Evolutionary conservation across 2,888 invertebrate species (phyloP).

Genomic region (Eupithecia insigniata): DNA sequence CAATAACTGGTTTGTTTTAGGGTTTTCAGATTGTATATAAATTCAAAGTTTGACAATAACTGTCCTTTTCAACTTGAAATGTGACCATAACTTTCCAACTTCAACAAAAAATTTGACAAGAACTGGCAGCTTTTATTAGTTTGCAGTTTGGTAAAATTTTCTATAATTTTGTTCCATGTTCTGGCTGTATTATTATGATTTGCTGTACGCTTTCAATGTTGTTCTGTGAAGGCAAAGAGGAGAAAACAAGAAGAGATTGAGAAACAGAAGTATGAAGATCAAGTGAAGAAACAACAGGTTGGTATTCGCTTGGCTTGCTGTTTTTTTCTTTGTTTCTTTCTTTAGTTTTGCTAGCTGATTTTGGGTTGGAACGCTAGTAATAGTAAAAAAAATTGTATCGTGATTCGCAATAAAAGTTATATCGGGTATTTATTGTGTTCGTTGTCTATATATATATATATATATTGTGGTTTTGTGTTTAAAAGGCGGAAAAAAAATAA

Average conservation of each 20-base stretch:
- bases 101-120: background rate
- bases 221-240: constrained; percentile 89
- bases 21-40: background rate
- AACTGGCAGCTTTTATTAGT: background rate
- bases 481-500: too few relatives aligned
- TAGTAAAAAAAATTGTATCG: background rate
- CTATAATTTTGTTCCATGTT: constrained; percentile 76
- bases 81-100: background rate
- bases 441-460: background rate
- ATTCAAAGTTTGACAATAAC: background rate
- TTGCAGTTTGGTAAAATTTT: background rate
- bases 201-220: constrained; percentile 84
- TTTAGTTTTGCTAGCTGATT: background rate
- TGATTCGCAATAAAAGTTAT: background rate
- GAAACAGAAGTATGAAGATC: constrained; percentile 92
- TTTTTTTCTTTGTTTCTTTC: too few relatives aligned
- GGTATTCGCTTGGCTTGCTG: constrained; percentile 44
- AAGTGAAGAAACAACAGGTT: constrained; percentile 94
- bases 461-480: background rate
- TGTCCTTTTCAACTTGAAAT: background rate
- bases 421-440: background rate
- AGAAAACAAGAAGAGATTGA: constrained; percentile 94
- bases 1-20: background rate
- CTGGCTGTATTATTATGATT: constrained; percentile 74
- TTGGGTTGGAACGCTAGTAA: background rate